These are phyloP conservation scores for Apis laboriosa DNA, from an alignment of 1,140 invertebrate genomes.

Conservation along the genomic window DNA sequence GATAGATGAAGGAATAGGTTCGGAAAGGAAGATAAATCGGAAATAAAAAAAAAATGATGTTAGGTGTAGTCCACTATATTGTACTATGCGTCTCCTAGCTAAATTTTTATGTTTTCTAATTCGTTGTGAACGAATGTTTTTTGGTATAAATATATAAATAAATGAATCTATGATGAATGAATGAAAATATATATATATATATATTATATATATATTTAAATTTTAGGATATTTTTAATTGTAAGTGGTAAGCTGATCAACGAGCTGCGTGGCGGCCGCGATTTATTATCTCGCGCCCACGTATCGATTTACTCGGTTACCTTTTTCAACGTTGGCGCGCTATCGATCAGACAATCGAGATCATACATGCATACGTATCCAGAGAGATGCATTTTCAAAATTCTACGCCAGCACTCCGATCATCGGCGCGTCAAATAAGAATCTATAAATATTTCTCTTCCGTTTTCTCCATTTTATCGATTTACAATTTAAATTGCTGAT, in stretches of 20 bases:
- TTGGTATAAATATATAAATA: constrained; percentile 66
- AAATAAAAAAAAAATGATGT: constrained; percentile 54
- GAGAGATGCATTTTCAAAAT: neutral
- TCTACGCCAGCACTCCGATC: neutral
- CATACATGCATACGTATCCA: neutral
- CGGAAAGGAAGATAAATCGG: constrained; percentile 18
- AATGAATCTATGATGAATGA: constrained; percentile 40
- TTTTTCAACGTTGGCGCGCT: constrained; percentile 22
- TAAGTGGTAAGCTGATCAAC: constrained; percentile 64
- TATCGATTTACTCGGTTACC: constrained; percentile 13
- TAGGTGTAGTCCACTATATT: constrained; percentile 71
- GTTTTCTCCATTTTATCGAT: no score
- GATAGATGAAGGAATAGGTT: neutral
- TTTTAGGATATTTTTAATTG: constrained; percentile 54
- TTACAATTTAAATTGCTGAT: no score
- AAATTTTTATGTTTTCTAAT: constrained; percentile 74
- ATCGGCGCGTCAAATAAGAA: constrained; percentile 5
- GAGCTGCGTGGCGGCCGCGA: constrained; percentile 63
- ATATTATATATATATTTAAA: constrained; percentile 64
- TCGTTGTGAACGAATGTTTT: constrained; percentile 72
- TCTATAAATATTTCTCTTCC: neutral
- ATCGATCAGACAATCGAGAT: constrained; percentile 57
- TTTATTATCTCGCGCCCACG: constrained; percentile 20
- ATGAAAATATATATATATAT: constrained; percentile 26
- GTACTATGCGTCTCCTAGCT: constrained; percentile 72